Conservation (phyloP, 2,888 invertebrate genomes). For the Candidula unifasciata region DNA sequence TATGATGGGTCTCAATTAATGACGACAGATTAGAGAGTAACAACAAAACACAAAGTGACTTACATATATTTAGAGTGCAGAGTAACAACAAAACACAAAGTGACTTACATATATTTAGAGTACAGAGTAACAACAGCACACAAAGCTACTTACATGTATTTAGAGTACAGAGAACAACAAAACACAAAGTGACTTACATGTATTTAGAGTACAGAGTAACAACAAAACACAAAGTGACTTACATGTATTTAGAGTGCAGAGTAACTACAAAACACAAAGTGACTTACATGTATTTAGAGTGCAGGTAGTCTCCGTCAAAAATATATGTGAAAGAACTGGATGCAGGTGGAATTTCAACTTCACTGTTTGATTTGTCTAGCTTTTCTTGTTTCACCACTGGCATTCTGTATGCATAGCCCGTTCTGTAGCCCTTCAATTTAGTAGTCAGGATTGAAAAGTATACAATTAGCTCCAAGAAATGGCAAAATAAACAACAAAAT, state of each 20-base stretch:
- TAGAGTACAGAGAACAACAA: neutral
- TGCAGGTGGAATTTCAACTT: slow-evolving; percentile 96
- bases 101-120: slow-evolving; percentile 71
- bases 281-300: slow-evolving; percentile 72
- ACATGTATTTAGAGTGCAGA: slow-evolving; percentile 73
- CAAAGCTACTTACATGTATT: neutral
- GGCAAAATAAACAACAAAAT: no score
- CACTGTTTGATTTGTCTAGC: slow-evolving; percentile 89
- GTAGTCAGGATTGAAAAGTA: no score
- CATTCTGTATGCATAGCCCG: slow-evolving; percentile 96
- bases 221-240: no score
- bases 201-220: neutral
- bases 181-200: neutral
- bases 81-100: neutral
- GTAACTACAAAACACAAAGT: neutral
- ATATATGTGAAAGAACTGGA: slow-evolving; percentile 90
- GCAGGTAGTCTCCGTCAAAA: slow-evolving; percentile 73
- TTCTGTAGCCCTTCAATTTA: slow-evolving; percentile 88
- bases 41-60: no score
- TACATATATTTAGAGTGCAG: slow-evolving; percentile 73
- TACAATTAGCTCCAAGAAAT: no score
- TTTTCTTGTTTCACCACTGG: slow-evolving; percentile 83
- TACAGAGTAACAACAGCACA: no score
- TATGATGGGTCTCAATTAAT: no score
- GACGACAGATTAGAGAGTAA: neutral